Conservation (phyloP, 2,113 vertebrate species). For the Hippocampus abdominalis region DNA sequence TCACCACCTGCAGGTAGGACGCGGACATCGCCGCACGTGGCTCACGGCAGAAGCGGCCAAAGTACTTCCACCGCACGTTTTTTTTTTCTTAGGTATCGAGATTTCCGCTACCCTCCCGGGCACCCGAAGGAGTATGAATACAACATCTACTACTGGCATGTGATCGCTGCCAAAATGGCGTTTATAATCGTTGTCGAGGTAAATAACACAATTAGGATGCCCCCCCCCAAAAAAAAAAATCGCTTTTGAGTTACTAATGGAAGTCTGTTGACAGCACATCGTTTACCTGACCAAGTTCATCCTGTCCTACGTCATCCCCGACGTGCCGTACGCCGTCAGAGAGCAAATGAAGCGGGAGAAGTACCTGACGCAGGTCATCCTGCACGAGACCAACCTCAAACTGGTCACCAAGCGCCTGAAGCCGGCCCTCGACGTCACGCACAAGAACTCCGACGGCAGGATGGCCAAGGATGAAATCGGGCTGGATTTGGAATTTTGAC, state of each 20-base stretch:
- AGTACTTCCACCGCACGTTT: neutral
- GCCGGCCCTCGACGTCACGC: slow-evolving; percentile 35
- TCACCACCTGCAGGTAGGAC: slow-evolving; percentile 80
- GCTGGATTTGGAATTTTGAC: slow-evolving; percentile 8
- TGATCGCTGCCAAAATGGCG: slow-evolving; percentile 88
- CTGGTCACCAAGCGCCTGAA: slow-evolving; percentile 74
- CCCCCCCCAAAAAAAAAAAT: neutral
- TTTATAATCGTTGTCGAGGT: slow-evolving; percentile 94
- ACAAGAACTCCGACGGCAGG: neutral
- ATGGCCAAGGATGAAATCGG: slow-evolving; percentile 13
- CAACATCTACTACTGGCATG: slow-evolving; percentile 90
- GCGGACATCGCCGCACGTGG: neutral
- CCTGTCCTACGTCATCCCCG: slow-evolving; percentile 84
- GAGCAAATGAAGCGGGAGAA: slow-evolving; percentile 90
- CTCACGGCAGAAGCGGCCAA: no score
- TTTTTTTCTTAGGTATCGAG: slow-evolving; percentile 78
- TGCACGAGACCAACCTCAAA: slow-evolving; percentile 83
- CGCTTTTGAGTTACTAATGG: neutral
- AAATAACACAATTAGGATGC: neutral
- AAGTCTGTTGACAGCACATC: slow-evolving; percentile 75
- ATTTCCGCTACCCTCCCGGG: slow-evolving; percentile 85
- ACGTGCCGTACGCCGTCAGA: slow-evolving; percentile 80
- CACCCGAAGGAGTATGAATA: slow-evolving; percentile 81
- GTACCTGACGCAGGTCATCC: slow-evolving; percentile 86
- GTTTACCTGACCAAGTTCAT: slow-evolving; percentile 90